Evolutionary conservation across 2,113 vertebrate genomes (phyloP).

Genomic region (Maccullochella peelii): DNA sequence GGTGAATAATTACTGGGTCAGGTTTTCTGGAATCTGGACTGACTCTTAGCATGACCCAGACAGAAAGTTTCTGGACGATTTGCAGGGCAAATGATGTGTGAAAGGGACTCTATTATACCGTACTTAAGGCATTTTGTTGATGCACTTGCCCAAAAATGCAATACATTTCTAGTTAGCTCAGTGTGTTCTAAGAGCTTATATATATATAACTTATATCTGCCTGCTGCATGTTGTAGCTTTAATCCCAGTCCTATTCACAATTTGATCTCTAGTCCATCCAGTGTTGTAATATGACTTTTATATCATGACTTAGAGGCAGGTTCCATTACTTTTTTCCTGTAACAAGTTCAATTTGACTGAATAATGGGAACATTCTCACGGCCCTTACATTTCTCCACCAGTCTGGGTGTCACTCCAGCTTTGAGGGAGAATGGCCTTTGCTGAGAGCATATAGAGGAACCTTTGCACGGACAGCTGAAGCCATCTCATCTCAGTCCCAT

Average conservation of each 20-base stretch:
- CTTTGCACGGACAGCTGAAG: constrained; percentile 25
- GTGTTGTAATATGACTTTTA: constrained; percentile 32
- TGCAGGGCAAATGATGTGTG: neutral
- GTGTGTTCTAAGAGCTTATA: neutral
- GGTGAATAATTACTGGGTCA: neutral
- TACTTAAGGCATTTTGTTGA: no score
- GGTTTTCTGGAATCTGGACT: neutral
- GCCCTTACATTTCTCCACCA: constrained; percentile 30
- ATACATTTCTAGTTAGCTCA: neutral
- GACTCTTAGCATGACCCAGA: neutral
- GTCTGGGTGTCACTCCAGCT: constrained; percentile 37
- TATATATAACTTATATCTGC: constrained; percentile 14
- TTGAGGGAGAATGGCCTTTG: constrained; percentile 36
- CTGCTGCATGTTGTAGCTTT: constrained; percentile 26
- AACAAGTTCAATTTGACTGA: constrained; percentile 50
- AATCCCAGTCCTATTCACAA: constrained; percentile 14
- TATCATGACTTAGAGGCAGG: constrained; percentile 26
- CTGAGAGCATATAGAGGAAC: constrained; percentile 22
- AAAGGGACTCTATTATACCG: constrained; percentile 6
- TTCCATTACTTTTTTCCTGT: constrained; percentile 22
- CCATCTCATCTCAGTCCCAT: constrained; percentile 51
- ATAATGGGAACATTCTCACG: constrained; percentile 26
- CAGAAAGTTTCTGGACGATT: neutral
- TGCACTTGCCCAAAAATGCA: neutral
- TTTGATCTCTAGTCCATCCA: constrained; percentile 16